Evolutionary conservation across 2,888 invertebrate species (phyloP).

Genomic region (Tenthredo scrophulariae): DNA sequence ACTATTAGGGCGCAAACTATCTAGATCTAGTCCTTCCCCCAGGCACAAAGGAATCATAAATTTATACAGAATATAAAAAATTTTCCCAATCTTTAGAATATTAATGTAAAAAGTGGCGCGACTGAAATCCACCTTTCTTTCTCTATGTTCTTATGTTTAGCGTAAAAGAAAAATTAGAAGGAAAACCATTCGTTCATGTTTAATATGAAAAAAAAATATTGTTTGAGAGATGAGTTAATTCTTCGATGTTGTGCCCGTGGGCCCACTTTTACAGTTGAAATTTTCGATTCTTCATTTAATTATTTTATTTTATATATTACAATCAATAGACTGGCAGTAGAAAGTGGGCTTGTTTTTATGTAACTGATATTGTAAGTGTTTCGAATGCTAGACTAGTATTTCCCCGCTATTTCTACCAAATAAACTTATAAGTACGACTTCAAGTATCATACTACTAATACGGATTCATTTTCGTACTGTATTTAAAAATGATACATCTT

Average conservation of each 20-base stretch:
- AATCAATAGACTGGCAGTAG: conserved; percentile 43
- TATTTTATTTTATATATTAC: conserved; percentile 4
- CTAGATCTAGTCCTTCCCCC: conserved; percentile 30
- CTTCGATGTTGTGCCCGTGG: conserved; percentile 21
- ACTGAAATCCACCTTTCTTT: background rate
- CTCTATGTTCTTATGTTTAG: conserved; percentile 31
- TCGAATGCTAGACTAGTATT: conserved; percentile 41
- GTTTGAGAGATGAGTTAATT: conserved; percentile 9
- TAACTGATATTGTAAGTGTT: conserved; percentile 48
- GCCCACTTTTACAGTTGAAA: background rate
- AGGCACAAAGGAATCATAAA: background rate
- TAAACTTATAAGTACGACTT: conserved; percentile 41
- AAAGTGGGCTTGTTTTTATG: conserved; percentile 40
- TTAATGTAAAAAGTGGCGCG: background rate
- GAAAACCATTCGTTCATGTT: background rate
- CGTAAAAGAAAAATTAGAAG: background rate
- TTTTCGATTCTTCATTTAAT: background rate
- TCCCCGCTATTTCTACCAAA: conserved; percentile 48
- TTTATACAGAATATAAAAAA: conserved; percentile 1
- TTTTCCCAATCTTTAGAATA: background rate
- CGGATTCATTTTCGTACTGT: conserved; percentile 33
- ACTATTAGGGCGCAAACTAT: background rate
- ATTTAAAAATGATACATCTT: conserved; percentile 21
- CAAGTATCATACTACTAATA: conserved; percentile 32
- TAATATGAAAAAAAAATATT: background rate